Percentiles rank a stretch among this genome's conserved stretches.
These are phyloP conservation scores for Apodemia zela DNA, from an alignment of 2,888 invertebrate genomes.

Conservation along the genomic window DNA sequence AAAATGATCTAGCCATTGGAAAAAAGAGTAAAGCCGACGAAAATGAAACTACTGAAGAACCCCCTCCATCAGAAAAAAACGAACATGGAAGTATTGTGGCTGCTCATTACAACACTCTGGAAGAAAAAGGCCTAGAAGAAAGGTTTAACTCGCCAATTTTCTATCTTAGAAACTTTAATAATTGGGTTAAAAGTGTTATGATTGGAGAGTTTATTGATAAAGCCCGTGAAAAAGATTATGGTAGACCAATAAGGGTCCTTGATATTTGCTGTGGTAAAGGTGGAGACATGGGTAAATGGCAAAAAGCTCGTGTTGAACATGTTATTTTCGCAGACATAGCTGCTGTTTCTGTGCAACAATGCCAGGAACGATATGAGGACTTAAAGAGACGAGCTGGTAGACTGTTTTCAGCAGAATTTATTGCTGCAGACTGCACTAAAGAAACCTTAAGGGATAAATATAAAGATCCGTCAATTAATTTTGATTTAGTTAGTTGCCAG, in stretches of 20 bases:
- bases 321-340: slow-evolving; percentile 97
- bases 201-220: slow-evolving; percentile 90
- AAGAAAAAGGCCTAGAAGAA: slow-evolving; percentile 89
- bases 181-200: slow-evolving; percentile 98
- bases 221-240: slow-evolving; percentile 83
- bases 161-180: slow-evolving; percentile 97
- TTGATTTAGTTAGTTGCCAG: slow-evolving; percentile 97
- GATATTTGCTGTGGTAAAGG: slow-evolving; percentile 99
- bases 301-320: slow-evolving; percentile 88
- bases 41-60: slow-evolving; percentile 22
- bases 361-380: slow-evolving; percentile 90
- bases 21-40: neutral
- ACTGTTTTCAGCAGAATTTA: slow-evolving; percentile 93
- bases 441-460: slow-evolving; percentile 88
- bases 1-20: neutral
- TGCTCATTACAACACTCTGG: slow-evolving; percentile 94
- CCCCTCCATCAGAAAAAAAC: slow-evolving; percentile 16
- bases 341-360: slow-evolving; percentile 94
- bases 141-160: slow-evolving; percentile 94
- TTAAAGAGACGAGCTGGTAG: slow-evolving; percentile 71
- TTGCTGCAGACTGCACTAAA: slow-evolving; percentile 95
- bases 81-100: slow-evolving; percentile 84
- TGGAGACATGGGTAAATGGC: slow-evolving; percentile 98
- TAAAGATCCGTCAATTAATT: slow-evolving; percentile 86
- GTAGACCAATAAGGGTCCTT: slow-evolving; percentile 86